Evolutionary conservation across 2,888 invertebrate species (phyloP).

Genomic region (Prostheceraeus crozeri): DNA sequence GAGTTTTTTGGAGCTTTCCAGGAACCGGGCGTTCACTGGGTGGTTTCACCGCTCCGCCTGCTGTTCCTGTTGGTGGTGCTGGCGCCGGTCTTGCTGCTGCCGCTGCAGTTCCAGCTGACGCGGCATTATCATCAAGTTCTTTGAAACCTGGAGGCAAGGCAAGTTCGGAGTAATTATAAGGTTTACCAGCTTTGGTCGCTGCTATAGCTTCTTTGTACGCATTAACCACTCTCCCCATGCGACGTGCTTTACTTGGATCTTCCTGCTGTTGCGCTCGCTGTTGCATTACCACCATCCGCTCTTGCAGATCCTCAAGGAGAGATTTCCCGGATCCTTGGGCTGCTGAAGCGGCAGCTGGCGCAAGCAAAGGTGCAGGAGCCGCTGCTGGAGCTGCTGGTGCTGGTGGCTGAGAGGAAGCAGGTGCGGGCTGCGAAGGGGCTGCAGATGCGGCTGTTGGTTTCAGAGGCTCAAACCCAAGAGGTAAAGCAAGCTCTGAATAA

Average conservation of each 20-base stretch:
- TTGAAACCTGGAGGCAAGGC: constrained; percentile 31
- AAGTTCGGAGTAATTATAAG: constrained; percentile 38
- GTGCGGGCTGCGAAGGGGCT: background rate
- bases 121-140: background rate
- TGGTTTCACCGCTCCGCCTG: too few relatives aligned
- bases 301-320: too few relatives aligned
- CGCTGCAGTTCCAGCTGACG: background rate
- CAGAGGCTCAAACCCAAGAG: constrained; percentile 34
- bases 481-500: constrained; percentile 38
- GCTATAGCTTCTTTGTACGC: constrained; percentile 28
- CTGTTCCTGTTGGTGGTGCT: too few relatives aligned
- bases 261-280: constrained; percentile 67
- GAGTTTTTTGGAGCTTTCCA: too few relatives aligned
- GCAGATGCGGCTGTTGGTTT: constrained; percentile 36
- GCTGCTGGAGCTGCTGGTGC: constrained; percentile 32
- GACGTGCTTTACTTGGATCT: constrained; percentile 74
- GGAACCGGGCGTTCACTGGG: too few relatives aligned
- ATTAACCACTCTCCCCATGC: constrained; percentile 13
- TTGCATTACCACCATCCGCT: too few relatives aligned
- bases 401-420: background rate
- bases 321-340: too few relatives aligned
- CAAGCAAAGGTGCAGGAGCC: too few relatives aligned
- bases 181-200: constrained; percentile 37
- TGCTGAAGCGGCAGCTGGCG: constrained; percentile 37
- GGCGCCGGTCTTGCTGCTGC: background rate